Evolutionary conservation across 2,113 vertebrate species (phyloP), one percentile per base, ranked within the genome.

Genomic region (Mus spicilegus): DNA sequence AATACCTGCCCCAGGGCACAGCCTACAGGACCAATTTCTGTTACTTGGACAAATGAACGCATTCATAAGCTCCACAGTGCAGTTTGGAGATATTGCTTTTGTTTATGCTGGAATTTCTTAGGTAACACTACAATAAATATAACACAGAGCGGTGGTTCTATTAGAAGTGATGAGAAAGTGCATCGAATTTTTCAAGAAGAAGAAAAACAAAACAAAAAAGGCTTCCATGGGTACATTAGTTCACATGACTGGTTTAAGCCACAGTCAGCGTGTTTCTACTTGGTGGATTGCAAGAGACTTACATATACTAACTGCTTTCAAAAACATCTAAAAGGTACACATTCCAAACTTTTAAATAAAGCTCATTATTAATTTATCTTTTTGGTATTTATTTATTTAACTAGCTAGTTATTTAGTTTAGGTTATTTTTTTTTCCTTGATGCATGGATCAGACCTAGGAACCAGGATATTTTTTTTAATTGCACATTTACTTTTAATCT

Each of bases 101-200:
- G 61, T 78, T 90, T 89, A 54, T 12, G 17, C 58, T 36, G 58
- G 76, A 87, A 61, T 88, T 80, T 58, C 33, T 91, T 10, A 13
- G 26, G 39, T 86, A 78, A n/a, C 46, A 49, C 72, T 67, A 39
- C 39, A 33, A 36, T 33, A 86, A 81, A 46, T 61, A 81, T 3
- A 77, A 0, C 11, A 26, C 16, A 70, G 13, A 28, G 36, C 33
- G 12, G 0, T 5, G 28, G 30, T 17, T 94, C 65, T 84, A 19
- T 95, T 46, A 51, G 84, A 93, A 87, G 63, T 26, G n/a, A 92
- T n/a, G 72, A 49, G 36, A 91, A 87, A 56, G 42, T 73, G 51
- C 77, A 26, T 28, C 42, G 24, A 19, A 16, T 28, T 42, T 39
- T 69, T 51, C 16, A 51, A 36, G 36, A 69, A 56, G 7, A 76